phyloP scores from a whole-genome alignment of 2,888 invertebrate genomes.

The Nomada fabriciana region DNA sequence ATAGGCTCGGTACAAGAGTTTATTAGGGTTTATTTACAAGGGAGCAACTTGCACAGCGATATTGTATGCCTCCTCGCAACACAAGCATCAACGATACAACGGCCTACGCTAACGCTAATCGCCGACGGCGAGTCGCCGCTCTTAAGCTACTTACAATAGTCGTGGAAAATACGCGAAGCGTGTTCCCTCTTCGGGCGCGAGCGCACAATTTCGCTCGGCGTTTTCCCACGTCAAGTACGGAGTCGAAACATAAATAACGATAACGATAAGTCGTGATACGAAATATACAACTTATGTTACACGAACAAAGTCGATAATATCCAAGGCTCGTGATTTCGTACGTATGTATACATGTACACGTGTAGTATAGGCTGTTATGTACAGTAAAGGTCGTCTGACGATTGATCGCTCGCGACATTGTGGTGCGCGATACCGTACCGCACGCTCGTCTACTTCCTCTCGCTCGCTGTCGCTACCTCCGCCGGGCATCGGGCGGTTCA shows the following conservation, averaged over 20 bases:
- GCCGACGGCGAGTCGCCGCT: conserved; percentile 73
- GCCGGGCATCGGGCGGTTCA: neutral
- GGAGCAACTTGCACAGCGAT: conserved; percentile 79
- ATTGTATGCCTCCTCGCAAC: conserved; percentile 76
- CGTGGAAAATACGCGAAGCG: conserved; percentile 66
- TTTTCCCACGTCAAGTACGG: conserved; percentile 60
- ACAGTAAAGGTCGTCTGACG: conserved; percentile 59
- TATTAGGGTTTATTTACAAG: conserved; percentile 80
- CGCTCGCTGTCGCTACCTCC: neutral
- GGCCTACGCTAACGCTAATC: conserved; percentile 80
- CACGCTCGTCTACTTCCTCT: neutral
- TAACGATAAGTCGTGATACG: conserved; percentile 80
- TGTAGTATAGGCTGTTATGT: conserved; percentile 63
- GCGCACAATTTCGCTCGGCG: conserved; percentile 30
- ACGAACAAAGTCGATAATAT: conserved; percentile 71
- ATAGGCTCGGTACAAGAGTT: conserved; percentile 80
- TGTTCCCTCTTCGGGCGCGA: neutral
- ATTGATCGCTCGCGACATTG: conserved; percentile 45
- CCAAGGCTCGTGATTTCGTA: conserved; percentile 64
- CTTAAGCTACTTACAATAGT: conserved; percentile 43
- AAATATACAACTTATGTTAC: conserved; percentile 83
- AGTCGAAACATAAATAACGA: conserved; percentile 82
- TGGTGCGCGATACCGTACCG: conserved; percentile 20
- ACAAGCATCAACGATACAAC: conserved; percentile 82
- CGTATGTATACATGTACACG: conserved; percentile 52